Conservation (phyloP, 2,797 vertebrate species). For the Trachops cirrhosus region DNA sequence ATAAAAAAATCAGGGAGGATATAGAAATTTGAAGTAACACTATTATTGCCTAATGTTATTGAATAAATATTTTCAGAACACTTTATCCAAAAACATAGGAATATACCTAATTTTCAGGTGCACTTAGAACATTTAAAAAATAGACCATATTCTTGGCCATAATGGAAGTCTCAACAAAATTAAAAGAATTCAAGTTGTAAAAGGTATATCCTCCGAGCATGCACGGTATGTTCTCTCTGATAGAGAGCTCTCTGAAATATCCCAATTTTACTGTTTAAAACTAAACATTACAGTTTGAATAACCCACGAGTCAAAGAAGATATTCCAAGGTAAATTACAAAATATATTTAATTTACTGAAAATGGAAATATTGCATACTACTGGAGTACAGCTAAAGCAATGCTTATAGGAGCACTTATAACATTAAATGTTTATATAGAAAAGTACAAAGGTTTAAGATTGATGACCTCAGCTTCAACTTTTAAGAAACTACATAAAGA, state of each 20-base stretch:
- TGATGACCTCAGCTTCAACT: neutral
- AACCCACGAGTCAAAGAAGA: neutral
- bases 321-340: neutral
- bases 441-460: neutral
- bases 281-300: neutral
- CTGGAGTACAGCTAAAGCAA: neutral
- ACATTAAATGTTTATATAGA: neutral
- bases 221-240: neutral
- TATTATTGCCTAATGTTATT: neutral
- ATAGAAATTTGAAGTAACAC: neutral
- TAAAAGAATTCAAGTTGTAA: neutral
- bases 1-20: neutral
- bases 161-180: neutral
- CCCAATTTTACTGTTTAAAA: neutral
- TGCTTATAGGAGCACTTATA: neutral
- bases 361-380: neutral
- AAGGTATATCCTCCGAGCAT: neutral
- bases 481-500: slow-evolving; percentile 31
- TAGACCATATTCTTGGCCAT: neutral
- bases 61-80: neutral
- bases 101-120: neutral
- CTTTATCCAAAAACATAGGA: neutral
- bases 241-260: neutral
- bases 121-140: neutral
- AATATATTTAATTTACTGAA: neutral